Base-by-base conservation (phyloP, 2,113 vertebrate genomes). In the Tachycineta bicolor region DNA sequence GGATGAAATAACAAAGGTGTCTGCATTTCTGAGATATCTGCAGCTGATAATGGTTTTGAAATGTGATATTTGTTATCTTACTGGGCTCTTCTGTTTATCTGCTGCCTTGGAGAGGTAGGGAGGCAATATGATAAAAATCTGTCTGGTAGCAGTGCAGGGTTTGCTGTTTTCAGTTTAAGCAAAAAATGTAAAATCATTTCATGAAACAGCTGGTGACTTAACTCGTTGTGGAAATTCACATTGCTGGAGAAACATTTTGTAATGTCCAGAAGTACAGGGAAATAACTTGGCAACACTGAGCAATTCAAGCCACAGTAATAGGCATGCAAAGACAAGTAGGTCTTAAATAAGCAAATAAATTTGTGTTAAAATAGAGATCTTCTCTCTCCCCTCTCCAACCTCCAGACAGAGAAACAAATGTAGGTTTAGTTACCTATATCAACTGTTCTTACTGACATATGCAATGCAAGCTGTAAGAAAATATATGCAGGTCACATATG, bases 1-100 rank as follows among this genome's bases (percentile, higher is more conserved):
- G 59, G 65, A 90, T 93, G 83, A 90, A 93, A 71, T 81, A 94
- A 89, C 69, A 68, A 75, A 92, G 76, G 69, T 96, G 47, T 34
- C 62, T 93, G 77, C 64, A 68, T 95, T 90, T 83, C 67, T 52
- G 59, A 93, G 56, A 82, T 81, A 56, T 21, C 74, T 87, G 68
- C 60, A 92, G 64, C 76, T 74, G 76, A 92, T 96, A 71, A 70
- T 3, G 9, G n/a, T 86, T 96, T 89, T 86, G 90, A 90, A 96
- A 95, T 71, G 7, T 1, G 56, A 44, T 90, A 90, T 56, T 84
- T 85, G 12, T 71, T 95, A 60, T 13, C 62, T 81, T 55, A 53
- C 43, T 67, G 46, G 88, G n/a, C 24, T 95, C 29, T 63, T 90
- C 34, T 92, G 37, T 68, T 93, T 41, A 41, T 90, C 68, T 90